Evolutionary conservation across 2,113 vertebrate species (phyloP).

Genomic region (Hystrix cristata): DNA sequence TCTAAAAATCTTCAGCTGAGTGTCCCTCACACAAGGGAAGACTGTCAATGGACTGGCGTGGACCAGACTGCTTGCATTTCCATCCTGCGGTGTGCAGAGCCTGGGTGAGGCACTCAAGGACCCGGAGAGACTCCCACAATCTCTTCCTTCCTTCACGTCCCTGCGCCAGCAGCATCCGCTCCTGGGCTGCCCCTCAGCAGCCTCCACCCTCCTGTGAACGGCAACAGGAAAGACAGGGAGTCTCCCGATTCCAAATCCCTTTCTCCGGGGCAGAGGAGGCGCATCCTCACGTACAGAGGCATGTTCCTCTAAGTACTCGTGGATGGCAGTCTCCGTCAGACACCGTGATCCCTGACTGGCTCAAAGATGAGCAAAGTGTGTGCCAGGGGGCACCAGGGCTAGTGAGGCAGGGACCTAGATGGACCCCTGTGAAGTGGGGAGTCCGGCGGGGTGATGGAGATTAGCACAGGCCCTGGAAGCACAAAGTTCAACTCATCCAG

Average conservation of each 20-base stretch:
- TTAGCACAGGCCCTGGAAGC: neutral
- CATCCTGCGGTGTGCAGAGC: neutral
- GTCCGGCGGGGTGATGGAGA: neutral
- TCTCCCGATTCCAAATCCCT: neutral
- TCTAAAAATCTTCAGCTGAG: neutral
- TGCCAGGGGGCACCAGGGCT: neutral
- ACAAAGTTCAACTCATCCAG: neutral
- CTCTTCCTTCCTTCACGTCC: too few relatives aligned
- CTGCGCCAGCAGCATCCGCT: neutral
- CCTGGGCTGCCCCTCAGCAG: neutral
- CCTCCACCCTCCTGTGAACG: neutral
- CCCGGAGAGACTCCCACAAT: neutral
- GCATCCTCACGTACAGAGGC: neutral
- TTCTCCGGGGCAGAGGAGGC: neutral
- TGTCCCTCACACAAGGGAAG: neutral
- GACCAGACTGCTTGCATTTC: neutral
- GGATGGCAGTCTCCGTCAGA: neutral
- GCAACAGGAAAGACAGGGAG: neutral
- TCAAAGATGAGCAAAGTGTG: fast-evolving
- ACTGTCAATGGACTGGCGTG: neutral
- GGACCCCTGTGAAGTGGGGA: neutral
- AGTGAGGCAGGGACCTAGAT: neutral
- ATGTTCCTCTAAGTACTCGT: fast-evolving
- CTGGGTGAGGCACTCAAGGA: neutral
- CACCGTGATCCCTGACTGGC: neutral